Evolutionary conservation across 2,888 invertebrate genomes (phyloP).

Genomic region (Mimas tiliae): DNA sequence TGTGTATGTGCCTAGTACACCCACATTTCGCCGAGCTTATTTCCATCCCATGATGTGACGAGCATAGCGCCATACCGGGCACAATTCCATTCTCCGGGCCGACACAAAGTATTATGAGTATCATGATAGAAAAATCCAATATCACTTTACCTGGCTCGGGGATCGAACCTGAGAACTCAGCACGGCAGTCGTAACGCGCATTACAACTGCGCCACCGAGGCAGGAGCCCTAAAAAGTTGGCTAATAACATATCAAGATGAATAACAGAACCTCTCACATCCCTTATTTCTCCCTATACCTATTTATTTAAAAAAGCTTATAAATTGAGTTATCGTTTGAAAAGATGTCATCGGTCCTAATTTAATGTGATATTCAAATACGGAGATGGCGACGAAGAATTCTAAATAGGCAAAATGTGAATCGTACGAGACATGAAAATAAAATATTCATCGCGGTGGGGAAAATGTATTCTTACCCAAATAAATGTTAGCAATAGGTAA

Average conservation of each 20-base stretch:
- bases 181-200: too few relatives aligned
- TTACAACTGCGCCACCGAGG: too few relatives aligned
- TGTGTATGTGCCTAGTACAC: too few relatives aligned
- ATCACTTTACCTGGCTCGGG: too few relatives aligned
- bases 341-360: constrained; percentile 50
- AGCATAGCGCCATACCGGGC: too few relatives aligned
- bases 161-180: too few relatives aligned
- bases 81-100: too few relatives aligned
- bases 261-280: neutral
- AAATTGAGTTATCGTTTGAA: constrained; percentile 53
- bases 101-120: too few relatives aligned
- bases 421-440: constrained; percentile 28
- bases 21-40: too few relatives aligned
- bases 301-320: constrained; percentile 55
- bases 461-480: neutral
- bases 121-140: too few relatives aligned
- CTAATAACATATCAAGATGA: neutral
- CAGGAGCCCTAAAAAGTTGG: too few relatives aligned
- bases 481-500: neutral
- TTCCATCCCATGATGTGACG: too few relatives aligned
- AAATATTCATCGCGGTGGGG: constrained; percentile 17
- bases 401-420: constrained; percentile 42
- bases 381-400: constrained; percentile 39
- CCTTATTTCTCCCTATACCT: constrained; percentile 32
- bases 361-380: constrained; percentile 51